Base-by-base conservation (phyloP, 2,888 invertebrate species). In the Ochropleura plecta region DNA sequence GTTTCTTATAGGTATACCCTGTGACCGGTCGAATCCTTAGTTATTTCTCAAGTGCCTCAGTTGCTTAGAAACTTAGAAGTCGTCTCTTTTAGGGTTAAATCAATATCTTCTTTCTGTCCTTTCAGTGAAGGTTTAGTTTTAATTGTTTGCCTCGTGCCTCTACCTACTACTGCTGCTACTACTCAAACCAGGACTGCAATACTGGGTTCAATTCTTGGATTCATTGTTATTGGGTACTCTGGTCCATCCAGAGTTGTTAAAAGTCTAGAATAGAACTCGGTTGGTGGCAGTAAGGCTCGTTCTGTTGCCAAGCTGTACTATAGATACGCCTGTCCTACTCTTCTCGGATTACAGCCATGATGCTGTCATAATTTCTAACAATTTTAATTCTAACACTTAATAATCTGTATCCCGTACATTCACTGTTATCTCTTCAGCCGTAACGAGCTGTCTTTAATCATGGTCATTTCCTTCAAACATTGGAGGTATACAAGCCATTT, bases 391-490 rank as follows among this genome's bases (percentile, higher is more conserved):
- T 44, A 46, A 57, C 55, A 46, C 67, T 65, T 75, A 18, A 64
- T 49, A 53, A 67, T 64, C 40, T 42, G 49, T 42, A 53, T 68
- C 46, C 59, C 44, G 44, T 68, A 46, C 46, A 49, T 72, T 68
- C 40, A 67, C 66, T 67, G 82, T 69, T 79, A 71, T 82, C 59
- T 82, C 69, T 30, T 53, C 65, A 53, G 59, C 18, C 16, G 46
- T 78, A 78, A 82, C 72, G 44, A 71, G 71, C 20, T 68, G 46
- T 64, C 55, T 65, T 60, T 72, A 72, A 79, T 62, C 55, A 78
- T 69, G 59, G 68, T 72, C 49, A 82, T 80, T 80, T 51, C 30
- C 49, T 69, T 18, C 63, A 44, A 64, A 49, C 71, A 57, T 75
- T 67, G 30, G 40, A 40, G 40, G 16, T 74, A 59, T 68, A 78